A percentile compares a stretch with the other conserved stretches of the same genome.
Evolutionary conservation across 2,888 invertebrate genomes (phyloP).

Genomic region (Xestia c-nigrum): DNA sequence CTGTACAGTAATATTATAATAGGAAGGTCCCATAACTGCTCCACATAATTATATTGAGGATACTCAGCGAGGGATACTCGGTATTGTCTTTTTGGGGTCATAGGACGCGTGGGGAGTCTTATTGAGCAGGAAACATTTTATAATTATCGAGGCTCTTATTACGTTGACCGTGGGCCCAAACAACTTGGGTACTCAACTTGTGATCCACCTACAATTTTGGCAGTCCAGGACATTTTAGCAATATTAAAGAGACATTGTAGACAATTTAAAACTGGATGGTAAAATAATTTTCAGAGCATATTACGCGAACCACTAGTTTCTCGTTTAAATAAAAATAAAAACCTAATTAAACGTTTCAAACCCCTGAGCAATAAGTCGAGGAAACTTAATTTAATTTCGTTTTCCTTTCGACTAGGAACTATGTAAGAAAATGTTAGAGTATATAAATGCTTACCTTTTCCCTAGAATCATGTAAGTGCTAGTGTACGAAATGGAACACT

Average conservation of each 20-base stretch:
- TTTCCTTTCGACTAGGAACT: not conserved
- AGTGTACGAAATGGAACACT: not conserved
- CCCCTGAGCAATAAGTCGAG: not conserved
- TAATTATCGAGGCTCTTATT: conserved; percentile 49
- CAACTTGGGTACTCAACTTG: conserved; percentile 9
- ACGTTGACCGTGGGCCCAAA: conserved; percentile 10
- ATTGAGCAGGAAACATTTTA: conserved; percentile 52
- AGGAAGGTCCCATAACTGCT: conserved; percentile 48
- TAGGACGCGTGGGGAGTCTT: conserved; percentile 40
- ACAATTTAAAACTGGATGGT: not conserved
- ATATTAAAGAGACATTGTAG: not conserved
- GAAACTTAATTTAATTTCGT: not conserved
- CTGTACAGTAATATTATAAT: conserved; percentile 53
- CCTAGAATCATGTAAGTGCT: conserved; percentile 6
- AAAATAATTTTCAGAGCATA: not conserved
- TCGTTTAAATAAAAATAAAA: conserved; percentile 1
- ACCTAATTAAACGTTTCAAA: not conserved
- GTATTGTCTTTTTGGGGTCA: conserved; percentile 58
- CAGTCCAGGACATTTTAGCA: not conserved
- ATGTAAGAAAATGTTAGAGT: not conserved
- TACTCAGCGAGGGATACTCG: conserved; percentile 48
- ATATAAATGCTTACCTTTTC: conserved; percentile 13
- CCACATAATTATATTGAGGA: conserved; percentile 57
- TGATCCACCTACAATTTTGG: not conserved
- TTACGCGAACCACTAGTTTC: not conserved